Base-by-base conservation (phyloP, 2,888 invertebrate genomes). In the Margaritifera margaritifera region DNA sequence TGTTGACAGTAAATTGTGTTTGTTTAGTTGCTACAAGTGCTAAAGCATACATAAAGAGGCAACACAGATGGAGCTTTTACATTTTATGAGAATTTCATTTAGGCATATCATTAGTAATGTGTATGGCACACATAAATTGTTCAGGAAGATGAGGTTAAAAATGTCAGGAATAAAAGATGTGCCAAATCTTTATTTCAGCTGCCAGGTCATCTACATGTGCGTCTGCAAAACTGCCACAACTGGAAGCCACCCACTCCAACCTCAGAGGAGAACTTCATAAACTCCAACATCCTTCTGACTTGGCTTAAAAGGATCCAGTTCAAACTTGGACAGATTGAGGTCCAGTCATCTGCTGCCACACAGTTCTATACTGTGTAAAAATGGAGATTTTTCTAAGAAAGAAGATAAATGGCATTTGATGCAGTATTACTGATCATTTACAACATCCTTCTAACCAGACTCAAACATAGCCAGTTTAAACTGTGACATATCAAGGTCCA, bases 271-370 rank as follows among this genome's bases (percentile, higher is more conserved):
- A 84, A 87, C 18, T 84, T 86, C 50, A 82, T 87, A 66, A 88
- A 92, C 90, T 88, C 88, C 19, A 83, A 82, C 67, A 83, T 89
- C 42, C 84, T 91, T 50, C 80, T 90, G 54, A 94, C 95, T 80
- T 97, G 98, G 94, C 92, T 99, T 68, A 96, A 97, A 90, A 92
- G 97, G 63, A 92, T 98, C 73, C 96, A 98, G 89, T 97, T 98
- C 89, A 99, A 98, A 92, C 97, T 99, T 94, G 97, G 97, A 6
- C 98, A 99, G 91, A 95, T 98, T 66, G 99, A 99, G 91, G 91
- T 96, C 77, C 96, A 97, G 90, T 95, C 96, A 2, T 95, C 96
- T 0, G 94, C 95, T 64, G 96, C 95, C n/a, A 95, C 95, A 11
- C 96, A 96, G 87, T 96, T 96, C 90, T 96, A 88, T 71, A 85